Evolutionary conservation across 2,888 invertebrate genomes (phyloP), one percentile per base, ranked within the genome.

Genomic region (Spodoptera picta): DNA sequence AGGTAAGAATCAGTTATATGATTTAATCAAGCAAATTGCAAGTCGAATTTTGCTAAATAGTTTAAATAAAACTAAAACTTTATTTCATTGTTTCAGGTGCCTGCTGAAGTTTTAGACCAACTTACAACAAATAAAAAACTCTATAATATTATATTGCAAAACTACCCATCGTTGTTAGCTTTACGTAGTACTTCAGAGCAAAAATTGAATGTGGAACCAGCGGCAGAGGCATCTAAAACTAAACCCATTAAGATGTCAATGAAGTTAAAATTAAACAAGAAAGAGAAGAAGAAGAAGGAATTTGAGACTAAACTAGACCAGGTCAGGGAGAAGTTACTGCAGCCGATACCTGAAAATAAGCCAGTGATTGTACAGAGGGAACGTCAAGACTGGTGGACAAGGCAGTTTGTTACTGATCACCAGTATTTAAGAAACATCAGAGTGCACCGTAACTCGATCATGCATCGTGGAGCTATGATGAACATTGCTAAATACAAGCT

Each of bases 391-490:
- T 94, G 94, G 94, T 85, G 92, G 53, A 79, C 90, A 27, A 94
- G 95, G 65, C 96, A 96, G 61, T 95, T 96, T 71, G 91, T 93
- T 52, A 95, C 95, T 9, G 94, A 96, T 82, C 96, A 96, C 50
- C 95, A 97, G 83, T 97, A 97, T 82, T 94, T 97, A 58, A 96
- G 96, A 84, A 96, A 96, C 78, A 96, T 97, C 52, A 93, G 96
- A 79, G 95, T 97, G 7, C 97, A 97, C 86, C 95, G 98, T 77
- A 97, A 98, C 86, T 97, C 97, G 2, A 96, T 98, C 59, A 97
- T 98, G 95, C 98, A 98, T 88, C 96, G 98, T 48, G 97, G 97
- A 24, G 98, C 98, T 56, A 97, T 98, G 95, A 95, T 98, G 86
- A 98, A 97, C 86, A 97, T 97, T 70, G 96, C 97, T 73, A 97